Percentiles rank a stretch among this genome's conserved stretches.
Conservation (phyloP, 2,888 invertebrate species). For the Zele albiditarsus region DNA sequence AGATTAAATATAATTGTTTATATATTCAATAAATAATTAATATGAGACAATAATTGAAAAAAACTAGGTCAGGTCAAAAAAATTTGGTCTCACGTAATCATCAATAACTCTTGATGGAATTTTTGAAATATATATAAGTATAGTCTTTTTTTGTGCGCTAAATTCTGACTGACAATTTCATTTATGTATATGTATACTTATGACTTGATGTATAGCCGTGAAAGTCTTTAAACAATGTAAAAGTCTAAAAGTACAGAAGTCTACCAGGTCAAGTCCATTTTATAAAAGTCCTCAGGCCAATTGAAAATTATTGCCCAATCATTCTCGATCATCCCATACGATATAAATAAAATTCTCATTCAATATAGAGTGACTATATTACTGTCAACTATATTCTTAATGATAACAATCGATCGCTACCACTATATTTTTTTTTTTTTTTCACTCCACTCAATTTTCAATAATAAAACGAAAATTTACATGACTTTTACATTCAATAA, state of each 20-base stretch:
- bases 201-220: not conserved
- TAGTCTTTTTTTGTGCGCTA: not conserved
- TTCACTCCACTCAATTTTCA: too few species aligned
- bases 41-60: not conserved
- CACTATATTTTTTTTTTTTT: too few species aligned
- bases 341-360: conserved; percentile 8
- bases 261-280: too few species aligned
- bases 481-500: too few species aligned
- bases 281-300: conserved; percentile 2
- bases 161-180: not conserved
- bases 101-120: not conserved
- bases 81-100: not conserved
- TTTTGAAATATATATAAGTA: not conserved
- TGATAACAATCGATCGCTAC: not conserved
- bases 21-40: not conserved
- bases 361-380: conserved; percentile 13
- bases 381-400: not conserved
- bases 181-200: not conserved
- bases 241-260: not conserved
- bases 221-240: not conserved
- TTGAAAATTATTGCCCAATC: conserved; percentile 35
- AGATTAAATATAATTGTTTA: not conserved
- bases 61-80: not conserved
- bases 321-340: conserved; percentile 26
- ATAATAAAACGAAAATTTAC: too few species aligned